Conservation (phyloP, 2,888 invertebrate species). For the Calliscelio sp. region DNA sequence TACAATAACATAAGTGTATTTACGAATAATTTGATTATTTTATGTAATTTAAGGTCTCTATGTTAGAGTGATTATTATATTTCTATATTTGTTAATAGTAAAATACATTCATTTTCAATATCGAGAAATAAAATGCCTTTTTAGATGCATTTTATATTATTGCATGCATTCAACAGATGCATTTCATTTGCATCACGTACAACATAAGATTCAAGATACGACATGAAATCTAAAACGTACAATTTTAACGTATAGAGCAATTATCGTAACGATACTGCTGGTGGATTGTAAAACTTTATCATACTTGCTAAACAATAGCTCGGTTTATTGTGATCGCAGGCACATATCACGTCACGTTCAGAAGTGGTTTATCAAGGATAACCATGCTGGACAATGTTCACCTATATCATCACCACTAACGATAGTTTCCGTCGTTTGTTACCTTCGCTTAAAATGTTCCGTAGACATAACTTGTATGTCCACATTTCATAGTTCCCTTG, state of each 20-base stretch:
- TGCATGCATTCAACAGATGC: slow-evolving; percentile 9
- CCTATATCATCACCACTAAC: slow-evolving; percentile 29
- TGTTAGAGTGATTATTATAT: background rate
- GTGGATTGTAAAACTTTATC: slow-evolving; percentile 55
- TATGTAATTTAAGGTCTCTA: background rate
- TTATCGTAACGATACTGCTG: slow-evolving; percentile 30
- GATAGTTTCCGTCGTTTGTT: slow-evolving; percentile 16
- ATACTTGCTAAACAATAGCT: slow-evolving; percentile 49
- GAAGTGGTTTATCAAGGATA: slow-evolving; percentile 52
- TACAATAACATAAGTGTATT: slow-evolving; percentile 28
- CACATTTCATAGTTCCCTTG: slow-evolving; percentile 5
- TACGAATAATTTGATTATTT: background rate
- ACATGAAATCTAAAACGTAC: slow-evolving; percentile 6
- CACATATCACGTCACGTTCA: slow-evolving; percentile 57
- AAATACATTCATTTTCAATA: background rate
- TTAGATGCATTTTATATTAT: slow-evolving; percentile 1
- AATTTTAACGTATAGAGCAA: slow-evolving; percentile 36
- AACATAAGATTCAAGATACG: slow-evolving; percentile 5
- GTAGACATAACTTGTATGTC: slow-evolving; percentile 11
- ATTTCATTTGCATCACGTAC: slow-evolving; percentile 24
- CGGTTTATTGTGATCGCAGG: slow-evolving; percentile 36
- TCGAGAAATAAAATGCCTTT: background rate
- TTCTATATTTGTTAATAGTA: background rate
- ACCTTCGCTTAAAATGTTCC: slow-evolving; percentile 34
- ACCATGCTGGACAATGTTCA: slow-evolving; percentile 41